A percentile compares a stretch with the other conserved stretches of the same genome.
Evolutionary conservation across 2,113 vertebrate species (phyloP).

Genomic region (Pygoscelis adeliae): DNA sequence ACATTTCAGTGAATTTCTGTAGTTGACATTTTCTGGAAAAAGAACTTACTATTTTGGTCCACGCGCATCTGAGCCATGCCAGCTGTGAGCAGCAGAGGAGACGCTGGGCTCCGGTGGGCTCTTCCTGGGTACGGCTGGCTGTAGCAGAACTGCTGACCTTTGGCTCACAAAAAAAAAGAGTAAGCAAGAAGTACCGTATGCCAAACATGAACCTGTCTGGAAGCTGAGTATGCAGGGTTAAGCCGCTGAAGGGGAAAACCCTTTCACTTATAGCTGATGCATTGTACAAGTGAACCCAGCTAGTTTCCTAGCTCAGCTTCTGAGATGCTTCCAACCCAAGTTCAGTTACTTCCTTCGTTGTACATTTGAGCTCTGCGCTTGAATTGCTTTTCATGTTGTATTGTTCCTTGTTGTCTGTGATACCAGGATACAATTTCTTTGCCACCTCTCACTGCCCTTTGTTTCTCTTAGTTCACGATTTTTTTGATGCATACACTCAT

Average conservation of each 20-base stretch:
- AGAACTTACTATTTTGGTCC: not conserved
- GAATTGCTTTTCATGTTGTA: not conserved
- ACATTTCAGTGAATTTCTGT: not conserved
- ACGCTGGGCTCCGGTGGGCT: not conserved
- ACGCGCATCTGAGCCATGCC: not conserved
- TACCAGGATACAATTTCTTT: not conserved
- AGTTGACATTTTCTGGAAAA: not conserved
- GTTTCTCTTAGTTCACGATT: not conserved
- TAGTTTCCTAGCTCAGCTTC: not conserved
- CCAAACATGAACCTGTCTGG: not conserved
- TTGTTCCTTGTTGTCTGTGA: not conserved
- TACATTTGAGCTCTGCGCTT: not conserved
- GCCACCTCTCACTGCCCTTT: not conserved
- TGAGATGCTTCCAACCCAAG: not conserved
- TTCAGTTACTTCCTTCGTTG: not conserved
- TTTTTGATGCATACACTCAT: fast-evolving
- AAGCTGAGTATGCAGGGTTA: not conserved
- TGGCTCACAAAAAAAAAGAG: not conserved
- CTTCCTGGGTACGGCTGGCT: not conserved
- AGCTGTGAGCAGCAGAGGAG: not conserved
- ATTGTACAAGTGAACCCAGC: not conserved
- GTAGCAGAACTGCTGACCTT: not conserved
- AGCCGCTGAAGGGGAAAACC: not conserved
- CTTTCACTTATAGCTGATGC: not conserved
- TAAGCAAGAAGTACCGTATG: not conserved